These are phyloP conservation scores for Asobara japonica DNA, from an alignment of 1,140 invertebrate genomes.

Conservation along the genomic window DNA sequence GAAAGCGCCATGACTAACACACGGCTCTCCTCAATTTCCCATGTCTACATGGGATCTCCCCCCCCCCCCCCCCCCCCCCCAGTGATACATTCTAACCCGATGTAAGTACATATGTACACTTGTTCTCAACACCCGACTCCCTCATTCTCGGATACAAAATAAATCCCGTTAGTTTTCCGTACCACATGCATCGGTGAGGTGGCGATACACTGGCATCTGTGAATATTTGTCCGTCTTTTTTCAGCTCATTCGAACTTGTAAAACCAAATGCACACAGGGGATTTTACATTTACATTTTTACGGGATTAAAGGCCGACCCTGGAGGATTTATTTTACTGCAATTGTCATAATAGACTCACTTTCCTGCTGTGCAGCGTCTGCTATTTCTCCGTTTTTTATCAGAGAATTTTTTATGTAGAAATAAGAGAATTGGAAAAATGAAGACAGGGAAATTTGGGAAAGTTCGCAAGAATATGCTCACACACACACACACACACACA, in stretches of 20 bases:
- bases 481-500: too few relatives aligned
- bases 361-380: background rate
- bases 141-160: constrained; percentile 15
- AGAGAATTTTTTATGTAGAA: background rate
- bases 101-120: constrained; percentile 15
- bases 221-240: constrained; percentile 27
- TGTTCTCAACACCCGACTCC: constrained; percentile 9
- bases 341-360: constrained; percentile 34
- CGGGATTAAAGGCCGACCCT: constrained; percentile 26
- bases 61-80: background rate
- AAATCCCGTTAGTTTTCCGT: constrained; percentile 5
- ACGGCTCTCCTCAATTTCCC: constrained; percentile 4
- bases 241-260: constrained; percentile 7
- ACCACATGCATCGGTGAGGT: background rate
- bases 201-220: constrained; percentile 25
- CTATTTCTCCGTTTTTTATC: too few relatives aligned
- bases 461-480: too few relatives aligned
- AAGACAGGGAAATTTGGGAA: too few relatives aligned
- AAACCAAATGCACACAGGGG: constrained; percentile 20
- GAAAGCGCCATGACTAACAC: constrained; percentile 3
- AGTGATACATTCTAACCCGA: constrained; percentile 16
- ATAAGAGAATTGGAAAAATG: too few relatives aligned
- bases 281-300: constrained; percentile 36
- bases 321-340: constrained; percentile 30
- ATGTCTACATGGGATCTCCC: constrained; percentile 6